Conservation (phyloP, 2,797 vertebrate species). For the Premnoplex brunnescens region DNA sequence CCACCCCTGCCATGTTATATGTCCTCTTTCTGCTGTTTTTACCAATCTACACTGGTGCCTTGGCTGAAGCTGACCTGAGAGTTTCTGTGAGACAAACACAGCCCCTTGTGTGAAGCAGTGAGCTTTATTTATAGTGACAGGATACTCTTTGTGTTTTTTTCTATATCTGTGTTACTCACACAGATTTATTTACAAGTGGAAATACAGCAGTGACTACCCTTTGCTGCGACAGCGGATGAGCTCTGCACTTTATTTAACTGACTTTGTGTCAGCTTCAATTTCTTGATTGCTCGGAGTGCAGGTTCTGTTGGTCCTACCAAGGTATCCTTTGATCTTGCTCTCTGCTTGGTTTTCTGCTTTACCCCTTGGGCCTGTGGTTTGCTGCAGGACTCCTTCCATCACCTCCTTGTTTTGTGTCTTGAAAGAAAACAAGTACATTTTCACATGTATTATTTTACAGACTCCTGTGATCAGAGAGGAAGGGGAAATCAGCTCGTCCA, state of each 20-base stretch:
- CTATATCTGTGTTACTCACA: constrained; percentile 50
- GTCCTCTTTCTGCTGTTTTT: not conserved
- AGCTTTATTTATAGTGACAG: constrained; percentile 75
- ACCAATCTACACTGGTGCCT: not conserved
- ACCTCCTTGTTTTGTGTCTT: not conserved
- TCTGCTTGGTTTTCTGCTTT: constrained; percentile 20
- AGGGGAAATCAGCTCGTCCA: not conserved
- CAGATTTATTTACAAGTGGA: constrained; percentile 65
- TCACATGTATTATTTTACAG: not conserved
- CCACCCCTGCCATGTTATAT: not conserved
- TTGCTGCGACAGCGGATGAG: constrained; percentile 22
- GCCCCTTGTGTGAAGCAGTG: constrained; percentile 46
- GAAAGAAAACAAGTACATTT: not conserved
- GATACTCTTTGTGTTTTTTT: constrained; percentile 66
- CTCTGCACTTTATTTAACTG: constrained; percentile 68
- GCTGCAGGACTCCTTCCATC: not conserved
- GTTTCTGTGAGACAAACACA: constrained; percentile 12
- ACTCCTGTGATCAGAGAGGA: not conserved
- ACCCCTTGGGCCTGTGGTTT: not conserved
- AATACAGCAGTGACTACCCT: constrained; percentile 13
- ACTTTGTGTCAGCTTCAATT: constrained; percentile 74
- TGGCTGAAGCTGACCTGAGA: constrained; percentile 28
- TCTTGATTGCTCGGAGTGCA: constrained; percentile 45
- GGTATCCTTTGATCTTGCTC: constrained; percentile 59
- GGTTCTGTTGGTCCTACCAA: constrained; percentile 45